Percentiles rank a stretch among this genome's conserved stretches.
Conservation (phyloP, 2,888 invertebrate species). For the Ophion obscuratus region DNA sequence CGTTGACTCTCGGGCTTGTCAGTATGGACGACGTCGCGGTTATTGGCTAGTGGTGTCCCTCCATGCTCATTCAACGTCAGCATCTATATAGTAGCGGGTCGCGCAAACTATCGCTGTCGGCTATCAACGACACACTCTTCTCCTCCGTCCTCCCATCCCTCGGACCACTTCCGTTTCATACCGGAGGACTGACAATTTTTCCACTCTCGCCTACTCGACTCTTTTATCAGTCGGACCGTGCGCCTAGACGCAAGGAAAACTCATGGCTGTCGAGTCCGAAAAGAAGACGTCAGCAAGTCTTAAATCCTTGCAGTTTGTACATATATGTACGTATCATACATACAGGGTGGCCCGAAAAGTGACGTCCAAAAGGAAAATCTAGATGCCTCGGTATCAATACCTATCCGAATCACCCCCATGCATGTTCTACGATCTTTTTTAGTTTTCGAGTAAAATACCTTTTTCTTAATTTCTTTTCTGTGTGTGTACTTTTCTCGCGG, state of each 20-base stretch:
- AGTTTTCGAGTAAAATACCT: too few relatives aligned
- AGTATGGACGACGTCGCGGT: constrained; percentile 55
- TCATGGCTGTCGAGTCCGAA: constrained; percentile 39
- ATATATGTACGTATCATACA: neutral
- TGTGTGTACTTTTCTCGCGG: too few relatives aligned
- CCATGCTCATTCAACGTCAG: constrained; percentile 27
- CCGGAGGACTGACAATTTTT: constrained; percentile 53
- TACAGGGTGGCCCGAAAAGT: neutral
- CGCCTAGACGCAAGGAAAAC: constrained; percentile 7
- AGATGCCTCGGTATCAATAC: too few relatives aligned
- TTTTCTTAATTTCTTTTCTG: too few relatives aligned
- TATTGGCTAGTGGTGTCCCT: constrained; percentile 47
- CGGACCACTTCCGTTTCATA: constrained; percentile 31
- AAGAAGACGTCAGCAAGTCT: constrained; percentile 51
- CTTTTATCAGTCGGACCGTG: constrained; percentile 12
- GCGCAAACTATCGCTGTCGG: constrained; percentile 18
- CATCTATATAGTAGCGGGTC: neutral
- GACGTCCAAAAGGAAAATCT: too few relatives aligned
- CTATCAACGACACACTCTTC: constrained; percentile 20
- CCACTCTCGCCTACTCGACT: constrained; percentile 21
- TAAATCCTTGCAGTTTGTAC: neutral
- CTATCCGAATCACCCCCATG: too few relatives aligned
- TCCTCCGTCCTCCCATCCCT: neutral
- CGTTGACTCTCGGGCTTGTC: constrained; percentile 47
- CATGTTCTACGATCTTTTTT: too few relatives aligned